Conservation (phyloP, 2,888 invertebrate genomes). For the Augochlorella aurata region DNA sequence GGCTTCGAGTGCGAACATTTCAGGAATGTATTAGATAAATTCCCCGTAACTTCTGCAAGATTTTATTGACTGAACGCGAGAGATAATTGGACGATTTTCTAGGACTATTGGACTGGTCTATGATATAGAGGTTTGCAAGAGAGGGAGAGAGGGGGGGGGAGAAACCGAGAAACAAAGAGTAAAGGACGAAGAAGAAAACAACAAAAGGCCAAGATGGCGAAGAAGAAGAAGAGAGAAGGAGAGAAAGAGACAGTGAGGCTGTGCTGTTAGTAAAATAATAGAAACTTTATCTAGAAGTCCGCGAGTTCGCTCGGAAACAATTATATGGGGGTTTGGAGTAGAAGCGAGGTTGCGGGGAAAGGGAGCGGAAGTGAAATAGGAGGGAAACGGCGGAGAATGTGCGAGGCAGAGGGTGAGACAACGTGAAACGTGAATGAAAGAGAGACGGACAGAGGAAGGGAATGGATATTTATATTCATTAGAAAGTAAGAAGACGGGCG, state of each 20-base stretch:
- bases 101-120: constrained; percentile 22
- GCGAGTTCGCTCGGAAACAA: constrained; percentile 71
- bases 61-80: constrained; percentile 54
- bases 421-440: constrained; percentile 12
- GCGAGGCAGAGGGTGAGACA: neutral
- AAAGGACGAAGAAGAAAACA: neutral
- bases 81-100: constrained; percentile 7
- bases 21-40: constrained; percentile 53
- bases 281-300: constrained; percentile 68
- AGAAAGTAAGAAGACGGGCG: constrained; percentile 65
- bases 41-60: constrained; percentile 45
- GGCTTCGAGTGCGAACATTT: constrained; percentile 8
- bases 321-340: constrained; percentile 59
- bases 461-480: constrained; percentile 73
- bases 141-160: neutral
- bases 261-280: constrained; percentile 69
- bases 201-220: neutral
- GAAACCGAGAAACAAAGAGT: too few species aligned
- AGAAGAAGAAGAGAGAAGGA: neutral
- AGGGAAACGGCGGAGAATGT: constrained; percentile 8
- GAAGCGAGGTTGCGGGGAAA: constrained; percentile 36
- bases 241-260: constrained; percentile 8
- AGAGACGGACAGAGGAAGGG: constrained; percentile 23
- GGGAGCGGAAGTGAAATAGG: constrained; percentile 31
- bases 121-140: constrained; percentile 4